Base-by-base conservation (phyloP, 37 sponge, comb jelly and placozoan genomes). In the Spongilla lacustris region DNA sequence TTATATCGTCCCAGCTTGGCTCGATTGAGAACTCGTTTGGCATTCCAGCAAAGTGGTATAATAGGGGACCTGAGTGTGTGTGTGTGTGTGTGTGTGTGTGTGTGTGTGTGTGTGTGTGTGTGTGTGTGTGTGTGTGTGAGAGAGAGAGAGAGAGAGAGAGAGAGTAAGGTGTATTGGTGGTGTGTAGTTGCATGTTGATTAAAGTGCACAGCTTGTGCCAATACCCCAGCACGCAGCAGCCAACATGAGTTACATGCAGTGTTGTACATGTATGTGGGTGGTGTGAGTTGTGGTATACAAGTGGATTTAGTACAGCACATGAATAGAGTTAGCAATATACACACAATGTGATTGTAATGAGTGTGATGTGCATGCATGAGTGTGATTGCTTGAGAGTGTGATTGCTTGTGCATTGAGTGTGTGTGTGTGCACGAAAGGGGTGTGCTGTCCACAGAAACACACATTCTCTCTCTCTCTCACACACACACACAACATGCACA, bases 21-120 rank as follows among this genome's bases (percentile, higher is more conserved):
- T 97, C 98, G 29, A 97, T 85, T 0, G 98, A 97, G 29, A 78
- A 70, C 84, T 97, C 94, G 28, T 83, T 69, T 11, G 90, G 83
- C 85, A 93, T 93, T 74, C 96, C 96, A 28, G 96, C 89, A 91
- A 86, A 97, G 73, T 97, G 98, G 36, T 96, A 97, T 34, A 97
- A 88, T 0, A 97, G 81, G n/a, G 98, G 98, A 76, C 98, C 97
- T 96, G 83, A 6, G 25, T 71, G 74, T 71, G 31, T 32, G 24
- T 41, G 35, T 71, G 21, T 32, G 24, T 41, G 35, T 34, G 37
- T 17, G 29, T 58, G 23, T 50, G 58, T 32, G 13, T 38, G 14
- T 37, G 4, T 67, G 33, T 17, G 10, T 29, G n/a, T 29, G 50
- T 27, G 34, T 66, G 21, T 58, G 58, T 58, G 19, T 10, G 58